phyloP scores from a whole-genome alignment of 1,140 invertebrate genomes.

The Cydia pomonella region DNA sequence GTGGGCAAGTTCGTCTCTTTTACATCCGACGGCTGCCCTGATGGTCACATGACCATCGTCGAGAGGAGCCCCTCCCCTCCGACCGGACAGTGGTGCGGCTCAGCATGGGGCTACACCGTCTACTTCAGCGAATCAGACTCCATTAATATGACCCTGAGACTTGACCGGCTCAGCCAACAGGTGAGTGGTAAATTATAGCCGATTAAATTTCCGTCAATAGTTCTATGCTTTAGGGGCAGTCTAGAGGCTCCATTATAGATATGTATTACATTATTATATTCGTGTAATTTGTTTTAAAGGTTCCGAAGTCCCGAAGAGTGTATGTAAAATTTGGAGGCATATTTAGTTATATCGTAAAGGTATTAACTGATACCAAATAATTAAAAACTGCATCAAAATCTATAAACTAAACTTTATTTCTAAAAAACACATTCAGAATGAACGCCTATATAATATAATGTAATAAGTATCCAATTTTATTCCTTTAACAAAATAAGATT shows the following conservation, averaged over 20 bases:
- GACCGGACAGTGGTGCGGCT: conserved; percentile 92
- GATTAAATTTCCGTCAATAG: conserved; percentile 27
- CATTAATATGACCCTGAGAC: conserved; percentile 87
- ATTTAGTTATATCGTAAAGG: no score
- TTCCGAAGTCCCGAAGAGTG: no score
- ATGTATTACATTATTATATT: neutral
- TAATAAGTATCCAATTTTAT: no score
- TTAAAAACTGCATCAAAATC: no score
- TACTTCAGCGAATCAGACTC: conserved; percentile 91
- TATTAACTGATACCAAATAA: no score
- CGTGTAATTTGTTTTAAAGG: no score
- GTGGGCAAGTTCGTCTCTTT: conserved; percentile 88
- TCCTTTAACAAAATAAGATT: no score
- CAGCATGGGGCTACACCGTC: conserved; percentile 91
- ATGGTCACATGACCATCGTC: conserved; percentile 89
- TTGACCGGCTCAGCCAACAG: conserved; percentile 87
- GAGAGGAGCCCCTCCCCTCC: conserved; percentile 86
- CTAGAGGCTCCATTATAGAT: neutral
- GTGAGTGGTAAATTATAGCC: conserved; percentile 61
- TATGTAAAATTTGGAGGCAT: no score
- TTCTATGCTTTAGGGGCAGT: neutral
- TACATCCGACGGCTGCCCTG: conserved; percentile 89
- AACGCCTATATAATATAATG: no score
- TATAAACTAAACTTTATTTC: no score
- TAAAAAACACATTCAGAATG: no score